Evolutionary conservation across 2,888 invertebrate genomes (phyloP), one percentile per base, ranked within the genome.

Genomic region (Cylindroiulus punctatus): DNA sequence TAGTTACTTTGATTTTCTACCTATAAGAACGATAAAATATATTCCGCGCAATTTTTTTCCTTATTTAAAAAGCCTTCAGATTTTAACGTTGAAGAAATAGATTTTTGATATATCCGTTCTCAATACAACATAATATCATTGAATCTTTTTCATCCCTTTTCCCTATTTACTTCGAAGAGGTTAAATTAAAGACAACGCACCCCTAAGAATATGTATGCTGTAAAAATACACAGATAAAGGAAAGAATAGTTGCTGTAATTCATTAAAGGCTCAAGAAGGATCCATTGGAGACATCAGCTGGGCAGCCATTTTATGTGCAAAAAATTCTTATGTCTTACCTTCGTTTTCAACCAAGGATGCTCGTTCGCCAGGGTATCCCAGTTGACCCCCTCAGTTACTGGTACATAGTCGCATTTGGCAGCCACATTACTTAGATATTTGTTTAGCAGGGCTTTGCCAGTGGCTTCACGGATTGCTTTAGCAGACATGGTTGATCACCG

Each of bases 381-480:
- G 86, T 95, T 93, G 47, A 96, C 96, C 85, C 93, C 92, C 88
- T 94, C 94, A 88, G 94, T 94, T 88, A 98, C 95, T 85, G 95
- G 93, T 14, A 95, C 98, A 91, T 95, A 97, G 88, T 94, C 93
- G 91, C 96, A 96, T 89, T 94, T 94, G 86, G 93, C 94, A 36
- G 92, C 94, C 85, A 94, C 93, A 0, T 93, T 90, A 0, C 92
- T 91, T 90, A 97, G 93, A 90, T 96, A 94, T 90, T 95, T 94
- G 92, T 97, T 97, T 88, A 98, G 94, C 85, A 98, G 93, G 90
- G 95, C 94, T 92, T 98, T 98, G 89, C 98, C 98, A 86, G 96
- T 95, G 88, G 96, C 97, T 93, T 98, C 98, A 90, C 95, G 94
- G 90, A 98, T 97, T 87, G 98, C 98, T 93, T 98, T 98, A 86